Conservation (phyloP, 2,113 vertebrate genomes). For the Cavia aperea region DNA sequence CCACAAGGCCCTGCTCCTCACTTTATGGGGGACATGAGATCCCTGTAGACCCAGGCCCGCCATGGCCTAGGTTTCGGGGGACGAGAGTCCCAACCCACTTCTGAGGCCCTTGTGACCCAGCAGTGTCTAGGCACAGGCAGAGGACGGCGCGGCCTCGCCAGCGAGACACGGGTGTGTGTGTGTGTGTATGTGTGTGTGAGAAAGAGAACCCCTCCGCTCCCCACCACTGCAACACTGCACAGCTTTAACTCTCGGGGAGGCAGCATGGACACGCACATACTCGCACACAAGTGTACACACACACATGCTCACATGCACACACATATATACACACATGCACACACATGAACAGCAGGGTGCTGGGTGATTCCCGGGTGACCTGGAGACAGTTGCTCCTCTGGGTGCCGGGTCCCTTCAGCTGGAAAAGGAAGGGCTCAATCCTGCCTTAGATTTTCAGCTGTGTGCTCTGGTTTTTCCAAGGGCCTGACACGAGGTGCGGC, state of each 20-base stretch:
- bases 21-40: background rate
- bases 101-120: background rate
- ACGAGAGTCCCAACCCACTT: background rate
- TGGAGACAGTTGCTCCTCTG: background rate
- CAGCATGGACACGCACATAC: too few species aligned
- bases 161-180: too few species aligned
- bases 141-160: constrained; percentile 27
- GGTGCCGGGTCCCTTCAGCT: background rate
- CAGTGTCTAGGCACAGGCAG: too few species aligned
- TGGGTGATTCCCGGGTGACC: background rate
- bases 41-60: background rate
- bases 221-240: accelerated
- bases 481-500: accelerated
- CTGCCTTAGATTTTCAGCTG: background rate
- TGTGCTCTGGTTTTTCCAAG: too few species aligned
- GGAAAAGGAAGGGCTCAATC: background rate
- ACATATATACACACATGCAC: too few species aligned
- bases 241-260: background rate
- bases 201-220: background rate
- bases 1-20: background rate
- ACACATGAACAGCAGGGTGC: background rate
- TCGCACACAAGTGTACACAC: background rate
- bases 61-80: background rate
- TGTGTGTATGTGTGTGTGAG: too few species aligned
- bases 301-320: background rate